These are phyloP conservation scores for Quadriops clusia DNA, from an alignment of 2,888 invertebrate genomes.

Conservation along the genomic window DNA sequence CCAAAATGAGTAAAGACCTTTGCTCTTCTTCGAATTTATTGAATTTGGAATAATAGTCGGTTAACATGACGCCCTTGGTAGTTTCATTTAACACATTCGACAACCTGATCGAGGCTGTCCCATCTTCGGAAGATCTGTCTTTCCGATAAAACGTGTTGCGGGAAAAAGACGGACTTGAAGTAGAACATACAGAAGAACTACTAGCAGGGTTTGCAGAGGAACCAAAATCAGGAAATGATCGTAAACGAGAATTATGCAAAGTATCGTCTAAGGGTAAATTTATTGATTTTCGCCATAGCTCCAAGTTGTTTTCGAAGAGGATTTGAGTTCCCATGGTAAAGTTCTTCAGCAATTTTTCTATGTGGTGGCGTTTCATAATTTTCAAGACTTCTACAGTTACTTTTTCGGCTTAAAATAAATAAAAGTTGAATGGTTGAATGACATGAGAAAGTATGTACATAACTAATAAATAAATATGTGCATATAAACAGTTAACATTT, in stretches of 20 bases:
- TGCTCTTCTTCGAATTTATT: constrained; percentile 17
- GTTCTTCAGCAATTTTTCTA: constrained; percentile 15
- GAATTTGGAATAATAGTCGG: constrained; percentile 15
- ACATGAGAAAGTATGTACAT: too few species aligned
- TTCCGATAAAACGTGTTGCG: constrained; percentile 8
- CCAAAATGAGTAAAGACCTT: constrained; percentile 12
- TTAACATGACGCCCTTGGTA: constrained; percentile 13
- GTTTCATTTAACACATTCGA: constrained; percentile 12
- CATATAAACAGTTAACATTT: too few species aligned
- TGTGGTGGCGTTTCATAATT: constrained; percentile 17
- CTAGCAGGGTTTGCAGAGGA: background rate
- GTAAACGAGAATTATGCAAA: constrained; percentile 6
- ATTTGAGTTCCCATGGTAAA: constrained; percentile 18
- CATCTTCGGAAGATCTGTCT: constrained; percentile 2
- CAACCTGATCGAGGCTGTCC: constrained; percentile 8
- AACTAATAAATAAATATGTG: too few species aligned
- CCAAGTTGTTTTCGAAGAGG: constrained; percentile 19
- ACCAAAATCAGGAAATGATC: too few species aligned
- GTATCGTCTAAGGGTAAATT: constrained; percentile 11
- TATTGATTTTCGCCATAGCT: constrained; percentile 17
- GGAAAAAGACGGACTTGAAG: constrained; percentile 6
- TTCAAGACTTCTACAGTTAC: too few species aligned
- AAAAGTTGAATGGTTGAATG: too few species aligned
- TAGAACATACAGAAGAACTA: constrained; percentile 1
- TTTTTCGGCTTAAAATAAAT: too few species aligned